These are phyloP conservation scores for Alviniconcha strummeri DNA, from an alignment of 2,888 invertebrate genomes.

Conservation along the genomic window DNA sequence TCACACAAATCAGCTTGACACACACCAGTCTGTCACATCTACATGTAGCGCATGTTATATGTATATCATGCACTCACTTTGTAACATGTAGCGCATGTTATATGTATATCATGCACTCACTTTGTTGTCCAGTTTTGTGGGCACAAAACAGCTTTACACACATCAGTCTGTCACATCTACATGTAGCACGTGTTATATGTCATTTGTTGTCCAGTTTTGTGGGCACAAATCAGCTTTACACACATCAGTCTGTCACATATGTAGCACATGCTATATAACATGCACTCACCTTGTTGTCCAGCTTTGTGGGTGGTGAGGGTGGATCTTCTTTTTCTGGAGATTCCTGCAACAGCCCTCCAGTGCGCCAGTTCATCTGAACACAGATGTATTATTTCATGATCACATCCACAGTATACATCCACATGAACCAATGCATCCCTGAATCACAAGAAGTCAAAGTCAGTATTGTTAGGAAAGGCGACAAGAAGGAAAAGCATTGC, in stretches of 20 bases:
- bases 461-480: background rate
- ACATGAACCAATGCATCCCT: background rate
- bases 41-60: background rate
- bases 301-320: slow-evolving; percentile 47
- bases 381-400: background rate
- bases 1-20: background rate
- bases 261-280: no score
- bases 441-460: background rate
- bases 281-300: slow-evolving; percentile 32
- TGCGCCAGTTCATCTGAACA: slow-evolving; percentile 61
- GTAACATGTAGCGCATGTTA: background rate
- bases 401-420: background rate
- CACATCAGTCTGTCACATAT: no score
- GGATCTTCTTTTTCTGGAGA: slow-evolving; percentile 53
- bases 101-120: slow-evolving; percentile 30
- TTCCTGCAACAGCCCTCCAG: slow-evolving; percentile 33
- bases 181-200: background rate
- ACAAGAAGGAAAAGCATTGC: no score
- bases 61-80: slow-evolving; percentile 35
- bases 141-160: no score
- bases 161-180: background rate
- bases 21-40: background rate
- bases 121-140: background rate
- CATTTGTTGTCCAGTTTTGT: no score
- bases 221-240: no score